Base-by-base conservation (phyloP, 2,113 vertebrate genomes). In the Eidolon helvum region DNA sequence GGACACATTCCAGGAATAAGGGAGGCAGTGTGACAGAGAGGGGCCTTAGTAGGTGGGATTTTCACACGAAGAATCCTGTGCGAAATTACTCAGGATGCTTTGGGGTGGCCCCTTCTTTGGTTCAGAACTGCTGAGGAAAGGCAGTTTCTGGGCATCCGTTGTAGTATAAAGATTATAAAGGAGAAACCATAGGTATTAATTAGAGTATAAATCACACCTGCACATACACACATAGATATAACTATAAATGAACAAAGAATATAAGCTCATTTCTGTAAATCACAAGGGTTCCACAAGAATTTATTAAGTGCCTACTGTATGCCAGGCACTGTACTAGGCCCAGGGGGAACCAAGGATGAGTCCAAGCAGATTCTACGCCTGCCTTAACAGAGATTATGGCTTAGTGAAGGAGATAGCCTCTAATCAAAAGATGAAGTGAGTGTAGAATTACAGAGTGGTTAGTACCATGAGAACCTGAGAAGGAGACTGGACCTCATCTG, bases 221-320 rank as follows among this genome's bases (percentile, higher is more conserved):
- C 1, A 9, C 22, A 33, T 2, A 28, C 1, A 55, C 2, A 26
- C 26, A 35, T 0, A 38, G 19, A 80, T 8, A 40, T 12, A 61
- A 53, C 83, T 92, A 82, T 12, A 22, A 11, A 43, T 33, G 68
- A 92, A 79, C 22, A 14, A 74, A 94, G 89, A 86, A 48, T 33
- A 59, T 40, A 93, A 82, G 35, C 11, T 91, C 45, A 45, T 86
- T 86, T 86, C 35, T 93, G 4, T 35, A 85, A 77, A 65, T 77
- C 38, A 40, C 45, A n/a, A 71, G 30, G 72, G 22, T 33, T 75
- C 10, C 35, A 0, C 5, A 10, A 40, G 33, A 21, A 86, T 63
- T 86, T 68, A 26, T 2, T 72, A 12, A 16, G 33, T 24, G 30
- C 5, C 30, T 35, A 30, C 68, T 59, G 0, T 69, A 85, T 45